These are phyloP conservation scores for Yponomeuta evonymella DNA, from an alignment of 2,888 invertebrate species.

Conservation along the genomic window DNA sequence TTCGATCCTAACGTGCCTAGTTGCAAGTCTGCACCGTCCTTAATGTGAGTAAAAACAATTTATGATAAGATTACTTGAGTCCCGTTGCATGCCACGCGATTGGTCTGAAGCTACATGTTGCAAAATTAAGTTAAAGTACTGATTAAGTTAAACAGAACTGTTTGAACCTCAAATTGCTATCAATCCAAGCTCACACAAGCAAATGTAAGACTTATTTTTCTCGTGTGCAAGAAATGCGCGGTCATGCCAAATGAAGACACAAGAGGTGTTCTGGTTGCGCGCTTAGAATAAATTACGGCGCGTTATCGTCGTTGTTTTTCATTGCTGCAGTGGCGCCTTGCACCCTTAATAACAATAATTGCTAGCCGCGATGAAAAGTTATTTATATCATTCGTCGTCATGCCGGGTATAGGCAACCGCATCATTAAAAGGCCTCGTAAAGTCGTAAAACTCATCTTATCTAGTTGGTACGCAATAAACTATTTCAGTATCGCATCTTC, in stretches of 20 bases:
- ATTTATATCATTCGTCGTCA: slow-evolving; percentile 2
- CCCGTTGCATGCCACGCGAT: background rate
- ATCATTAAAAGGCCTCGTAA: background rate
- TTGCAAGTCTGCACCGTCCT: background rate
- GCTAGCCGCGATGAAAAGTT: background rate
- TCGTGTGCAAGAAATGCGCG: background rate
- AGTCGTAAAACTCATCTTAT: background rate
- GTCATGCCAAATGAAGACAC: background rate
- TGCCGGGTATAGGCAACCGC: background rate
- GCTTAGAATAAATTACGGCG: background rate
- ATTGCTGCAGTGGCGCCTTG: background rate
- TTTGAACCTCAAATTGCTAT: no score
- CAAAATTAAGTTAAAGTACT: background rate
- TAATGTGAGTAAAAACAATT: background rate
- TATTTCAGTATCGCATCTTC: background rate
- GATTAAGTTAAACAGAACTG: no score
- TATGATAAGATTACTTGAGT: background rate
- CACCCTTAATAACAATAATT: background rate
- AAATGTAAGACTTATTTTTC: background rate
- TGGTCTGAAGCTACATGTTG: background rate
- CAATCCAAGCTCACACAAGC: no score
- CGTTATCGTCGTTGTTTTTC: background rate
- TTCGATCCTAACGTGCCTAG: no score
- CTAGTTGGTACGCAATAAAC: background rate
- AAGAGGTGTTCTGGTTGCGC: background rate